A percentile compares a stretch with the other conserved stretches of the same genome.
Evolutionary conservation across 2,888 invertebrate species (phyloP).

Genomic region (Oasisia sp.): DNA sequence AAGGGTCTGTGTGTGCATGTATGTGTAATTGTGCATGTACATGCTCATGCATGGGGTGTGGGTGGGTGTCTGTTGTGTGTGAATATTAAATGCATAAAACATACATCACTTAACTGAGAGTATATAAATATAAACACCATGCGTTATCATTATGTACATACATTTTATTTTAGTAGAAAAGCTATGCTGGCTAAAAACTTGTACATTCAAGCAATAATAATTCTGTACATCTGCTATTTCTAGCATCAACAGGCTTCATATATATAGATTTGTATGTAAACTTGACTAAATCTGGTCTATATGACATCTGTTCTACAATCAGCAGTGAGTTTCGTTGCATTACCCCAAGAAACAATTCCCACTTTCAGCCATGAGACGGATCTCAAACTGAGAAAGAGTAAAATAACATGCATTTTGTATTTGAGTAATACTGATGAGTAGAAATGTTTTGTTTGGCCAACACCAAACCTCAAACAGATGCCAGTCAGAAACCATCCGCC

Average conservation of each 20-base stretch:
- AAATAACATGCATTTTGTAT: neutral
- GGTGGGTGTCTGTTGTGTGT: neutral
- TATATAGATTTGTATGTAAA: neutral
- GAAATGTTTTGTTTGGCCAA: neutral
- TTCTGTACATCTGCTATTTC: constrained; percentile 3
- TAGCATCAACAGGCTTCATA: neutral
- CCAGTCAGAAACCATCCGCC: neutral
- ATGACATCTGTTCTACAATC: neutral
- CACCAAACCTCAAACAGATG: constrained; percentile 3
- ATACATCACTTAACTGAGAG: no score
- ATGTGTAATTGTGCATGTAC: constrained; percentile 17
- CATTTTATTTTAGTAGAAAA: constrained; percentile 7
- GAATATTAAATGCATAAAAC: no score
- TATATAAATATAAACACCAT: neutral
- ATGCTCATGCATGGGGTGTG: neutral
- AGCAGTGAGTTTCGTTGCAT: neutral
- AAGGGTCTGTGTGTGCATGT: constrained; percentile 21
- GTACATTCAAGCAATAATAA: constrained; percentile 4
- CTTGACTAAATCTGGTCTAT: constrained; percentile 4
- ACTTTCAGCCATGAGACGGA: neutral
- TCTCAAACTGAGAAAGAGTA: neutral
- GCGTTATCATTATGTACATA: neutral
- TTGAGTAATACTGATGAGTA: neutral
- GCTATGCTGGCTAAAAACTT: constrained; percentile 17
- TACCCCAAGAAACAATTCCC: neutral